These are phyloP conservation scores for Drosophila ustulata DNA, from an alignment of 2,888 invertebrate genomes.

Conservation along the genomic window DNA sequence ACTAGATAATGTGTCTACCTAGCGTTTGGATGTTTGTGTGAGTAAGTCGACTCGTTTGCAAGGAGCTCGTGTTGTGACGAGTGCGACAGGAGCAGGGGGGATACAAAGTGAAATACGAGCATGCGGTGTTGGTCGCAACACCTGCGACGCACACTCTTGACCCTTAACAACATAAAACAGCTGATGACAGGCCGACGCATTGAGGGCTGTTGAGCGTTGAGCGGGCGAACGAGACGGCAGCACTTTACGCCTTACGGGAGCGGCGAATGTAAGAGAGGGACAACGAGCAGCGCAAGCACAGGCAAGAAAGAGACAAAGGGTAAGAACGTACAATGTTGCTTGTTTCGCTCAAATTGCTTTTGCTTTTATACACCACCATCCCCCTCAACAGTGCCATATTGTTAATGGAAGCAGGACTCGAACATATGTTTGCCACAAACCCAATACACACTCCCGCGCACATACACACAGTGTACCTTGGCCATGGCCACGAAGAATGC, in stretches of 20 bases:
- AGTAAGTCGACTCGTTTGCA: not conserved
- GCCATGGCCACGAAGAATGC: slow-evolving; percentile 19
- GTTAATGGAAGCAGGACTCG: slow-evolving; percentile 66
- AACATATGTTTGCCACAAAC: slow-evolving; percentile 73
- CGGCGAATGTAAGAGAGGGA: slow-evolving; percentile 10
- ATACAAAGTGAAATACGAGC: not conserved
- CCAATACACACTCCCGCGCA: not conserved
- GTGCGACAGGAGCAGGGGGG: not conserved
- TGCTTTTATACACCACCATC: not conserved
- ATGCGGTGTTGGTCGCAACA: slow-evolving; percentile 32
- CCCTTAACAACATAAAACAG: slow-evolving; percentile 79
- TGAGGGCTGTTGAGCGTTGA: slow-evolving; percentile 7
- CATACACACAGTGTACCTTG: slow-evolving; percentile 17
- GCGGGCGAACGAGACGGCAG: slow-evolving; percentile 34
- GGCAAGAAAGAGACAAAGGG: slow-evolving; percentile 4
- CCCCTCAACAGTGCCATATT: slow-evolving; percentile 62
- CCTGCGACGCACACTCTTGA: slow-evolving; percentile 70
- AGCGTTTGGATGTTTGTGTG: slow-evolving; percentile 15
- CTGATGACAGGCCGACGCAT: slow-evolving; percentile 67
- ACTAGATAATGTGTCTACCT: slow-evolving; percentile 51
- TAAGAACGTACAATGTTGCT: slow-evolving; percentile 24
- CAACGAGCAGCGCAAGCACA: slow-evolving; percentile 18
- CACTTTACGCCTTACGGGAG: not conserved
- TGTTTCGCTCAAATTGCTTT: slow-evolving; percentile 35
- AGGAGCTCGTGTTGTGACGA: not conserved